Percentiles rank a stretch among this genome's conserved stretches.
Evolutionary conservation across 2,888 invertebrate species (phyloP).

Genomic region (Ethmia dodecea): DNA sequence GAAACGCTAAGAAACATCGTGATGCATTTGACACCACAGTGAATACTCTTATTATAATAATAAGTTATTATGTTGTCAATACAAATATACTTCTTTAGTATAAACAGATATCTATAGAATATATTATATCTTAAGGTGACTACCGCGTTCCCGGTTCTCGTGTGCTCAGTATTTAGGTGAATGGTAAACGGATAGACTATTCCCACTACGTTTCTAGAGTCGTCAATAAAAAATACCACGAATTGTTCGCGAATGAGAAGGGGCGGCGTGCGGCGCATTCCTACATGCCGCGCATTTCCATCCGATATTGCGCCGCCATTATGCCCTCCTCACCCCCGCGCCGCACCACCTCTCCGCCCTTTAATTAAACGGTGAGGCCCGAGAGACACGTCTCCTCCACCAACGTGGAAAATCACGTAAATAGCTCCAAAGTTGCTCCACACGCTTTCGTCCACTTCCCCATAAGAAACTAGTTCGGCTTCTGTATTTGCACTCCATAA

Average conservation of each 20-base stretch:
- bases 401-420: slow-evolving; percentile 72
- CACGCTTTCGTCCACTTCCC: slow-evolving; percentile 19
- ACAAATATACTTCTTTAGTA: too few species aligned
- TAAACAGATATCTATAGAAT: too few species aligned
- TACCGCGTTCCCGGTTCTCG: too few species aligned
- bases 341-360: slow-evolving; percentile 52
- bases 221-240: slow-evolving; percentile 77
- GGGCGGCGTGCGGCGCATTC: slow-evolving; percentile 73
- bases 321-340: slow-evolving; percentile 63
- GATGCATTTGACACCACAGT: too few species aligned
- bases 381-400: slow-evolving; percentile 69
- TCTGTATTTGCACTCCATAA: slow-evolving; percentile 15
- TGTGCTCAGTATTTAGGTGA: too few species aligned
- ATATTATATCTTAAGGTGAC: too few species aligned
- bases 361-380: slow-evolving; percentile 76
- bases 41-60: too few species aligned
- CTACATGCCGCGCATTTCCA: slow-evolving; percentile 78
- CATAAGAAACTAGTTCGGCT: slow-evolving; percentile 33
- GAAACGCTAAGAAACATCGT: too few species aligned
- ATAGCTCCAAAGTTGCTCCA: slow-evolving; percentile 61
- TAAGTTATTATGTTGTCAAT: slow-evolving; percentile 1
- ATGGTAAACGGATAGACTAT: slow-evolving; percentile 41
- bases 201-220: slow-evolving; percentile 63
- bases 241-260: slow-evolving; percentile 70
- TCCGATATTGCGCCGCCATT: slow-evolving; percentile 78